Conservation (phyloP, 2,888 invertebrate species). For the Altica lythri region DNA sequence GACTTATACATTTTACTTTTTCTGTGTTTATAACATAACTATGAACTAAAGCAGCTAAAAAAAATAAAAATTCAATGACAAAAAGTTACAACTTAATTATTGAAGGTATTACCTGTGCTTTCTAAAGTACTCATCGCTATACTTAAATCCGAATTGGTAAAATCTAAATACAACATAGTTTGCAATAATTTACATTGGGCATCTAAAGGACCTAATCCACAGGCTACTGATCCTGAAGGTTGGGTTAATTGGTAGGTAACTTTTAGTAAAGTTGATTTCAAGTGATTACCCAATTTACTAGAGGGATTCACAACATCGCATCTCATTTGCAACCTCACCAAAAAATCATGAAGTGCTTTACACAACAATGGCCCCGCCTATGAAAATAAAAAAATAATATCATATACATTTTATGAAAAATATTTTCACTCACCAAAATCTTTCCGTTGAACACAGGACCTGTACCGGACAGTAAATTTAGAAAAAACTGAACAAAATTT, state of each 20-base stretch:
- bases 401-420: not conserved
- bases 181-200: constrained; percentile 75
- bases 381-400: constrained; percentile 24
- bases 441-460: constrained; percentile 62
- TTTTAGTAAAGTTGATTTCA: constrained; percentile 71
- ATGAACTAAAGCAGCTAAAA: constrained; percentile 56
- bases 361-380: constrained; percentile 80
- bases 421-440: constrained; percentile 58
- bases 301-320: constrained; percentile 64
- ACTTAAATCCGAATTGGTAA: constrained; percentile 70
- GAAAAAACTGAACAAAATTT: constrained; percentile 69
- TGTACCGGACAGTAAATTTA: constrained; percentile 70
- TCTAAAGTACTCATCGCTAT: constrained; percentile 76
- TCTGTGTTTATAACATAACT: constrained; percentile 62
- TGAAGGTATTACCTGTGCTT: constrained; percentile 63
- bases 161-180: constrained; percentile 67
- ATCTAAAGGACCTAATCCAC: constrained; percentile 72
- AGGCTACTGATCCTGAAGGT: constrained; percentile 66
- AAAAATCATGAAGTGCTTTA: constrained; percentile 72
- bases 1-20: constrained; percentile 62
- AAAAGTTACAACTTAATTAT: not conserved
- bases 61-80: not conserved
- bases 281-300: constrained; percentile 61
- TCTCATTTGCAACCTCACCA: constrained; percentile 70
- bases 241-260: constrained; percentile 74